Percentiles rank a stretch among this genome's conserved stretches.
Evolutionary conservation across 2,113 vertebrate genomes (phyloP).

Genomic region (Himantopus leucocephalus): DNA sequence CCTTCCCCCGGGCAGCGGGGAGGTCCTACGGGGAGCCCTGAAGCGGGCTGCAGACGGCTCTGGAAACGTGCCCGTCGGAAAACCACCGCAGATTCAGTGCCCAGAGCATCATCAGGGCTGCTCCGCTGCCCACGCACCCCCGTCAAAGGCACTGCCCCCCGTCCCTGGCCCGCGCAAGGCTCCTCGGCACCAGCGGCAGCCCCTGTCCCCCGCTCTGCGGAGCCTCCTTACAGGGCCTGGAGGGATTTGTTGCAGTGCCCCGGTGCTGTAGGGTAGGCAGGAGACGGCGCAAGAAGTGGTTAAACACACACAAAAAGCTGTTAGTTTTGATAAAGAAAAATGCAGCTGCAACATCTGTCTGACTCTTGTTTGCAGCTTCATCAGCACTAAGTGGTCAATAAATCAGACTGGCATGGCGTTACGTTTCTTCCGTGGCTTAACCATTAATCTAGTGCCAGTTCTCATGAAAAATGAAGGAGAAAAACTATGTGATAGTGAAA

Average conservation of each 20-base stretch:
- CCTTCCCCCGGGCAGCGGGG: too few species aligned
- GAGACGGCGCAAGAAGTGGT: neutral
- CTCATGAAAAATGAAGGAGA: conserved; percentile 81
- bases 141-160: neutral
- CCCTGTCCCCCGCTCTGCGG: neutral
- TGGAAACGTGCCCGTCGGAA: neutral
- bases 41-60: neutral
- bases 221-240: neutral
- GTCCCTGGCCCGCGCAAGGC: neutral
- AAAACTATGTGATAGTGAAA: conserved; percentile 55
- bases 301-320: conserved; percentile 33
- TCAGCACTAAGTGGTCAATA: conserved; percentile 97
- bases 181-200: neutral
- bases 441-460: conserved; percentile 85
- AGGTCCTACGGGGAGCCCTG: neutral
- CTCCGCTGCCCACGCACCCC: accelerated
- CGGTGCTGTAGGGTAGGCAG: neutral
- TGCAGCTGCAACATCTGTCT: conserved; percentile 87
- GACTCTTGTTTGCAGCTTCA: conserved; percentile 93
- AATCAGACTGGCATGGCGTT: conserved; percentile 86
- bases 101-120: neutral
- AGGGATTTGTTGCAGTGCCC: neutral
- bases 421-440: conserved; percentile 78
- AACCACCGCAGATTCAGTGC: accelerated
- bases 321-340: conserved; percentile 86